phyloP scores from a whole-genome alignment of 1,140 invertebrate genomes.

The Diachasma alloeum region DNA sequence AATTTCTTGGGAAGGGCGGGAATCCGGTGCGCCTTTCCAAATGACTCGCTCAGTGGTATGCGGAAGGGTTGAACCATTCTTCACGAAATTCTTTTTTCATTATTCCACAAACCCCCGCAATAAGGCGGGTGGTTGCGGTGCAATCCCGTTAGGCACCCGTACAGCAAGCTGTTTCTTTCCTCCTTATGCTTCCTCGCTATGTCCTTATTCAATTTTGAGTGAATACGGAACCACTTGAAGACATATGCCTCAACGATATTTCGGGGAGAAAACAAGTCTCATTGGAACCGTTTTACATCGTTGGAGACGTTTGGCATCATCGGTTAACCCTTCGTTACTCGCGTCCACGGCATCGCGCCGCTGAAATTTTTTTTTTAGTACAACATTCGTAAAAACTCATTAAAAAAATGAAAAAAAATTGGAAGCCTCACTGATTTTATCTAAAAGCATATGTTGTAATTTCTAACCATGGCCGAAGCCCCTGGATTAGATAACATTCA shows the following conservation, averaged over 20 bases:
- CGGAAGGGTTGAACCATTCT: conserved; percentile 5
- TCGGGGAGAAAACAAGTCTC: background rate
- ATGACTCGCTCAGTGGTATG: conserved; percentile 1
- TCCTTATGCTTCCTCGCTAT: background rate
- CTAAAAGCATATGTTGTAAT: too few relatives aligned
- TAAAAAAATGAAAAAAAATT: too few relatives aligned
- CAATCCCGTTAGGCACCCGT: background rate
- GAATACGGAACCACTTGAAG: background rate
- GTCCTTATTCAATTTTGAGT: background rate
- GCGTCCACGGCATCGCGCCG: too few relatives aligned
- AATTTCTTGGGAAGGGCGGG: background rate
- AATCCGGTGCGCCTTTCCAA: background rate
- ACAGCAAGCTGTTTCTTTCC: background rate
- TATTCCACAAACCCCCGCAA: conserved; percentile 4
- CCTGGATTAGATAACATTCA: too few relatives aligned
- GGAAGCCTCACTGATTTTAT: too few relatives aligned
- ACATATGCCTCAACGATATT: background rate
- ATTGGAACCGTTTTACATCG: background rate
- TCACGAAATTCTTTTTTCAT: background rate
- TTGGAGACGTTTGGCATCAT: background rate
- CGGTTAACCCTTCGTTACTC: background rate
- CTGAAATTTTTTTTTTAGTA: too few relatives aligned
- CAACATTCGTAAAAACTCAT: too few relatives aligned
- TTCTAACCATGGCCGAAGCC: too few relatives aligned
- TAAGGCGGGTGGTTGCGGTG: conserved; percentile 1